phyloP scores from a whole-genome alignment of 2,888 invertebrate genomes.

The Altica lythri region DNA sequence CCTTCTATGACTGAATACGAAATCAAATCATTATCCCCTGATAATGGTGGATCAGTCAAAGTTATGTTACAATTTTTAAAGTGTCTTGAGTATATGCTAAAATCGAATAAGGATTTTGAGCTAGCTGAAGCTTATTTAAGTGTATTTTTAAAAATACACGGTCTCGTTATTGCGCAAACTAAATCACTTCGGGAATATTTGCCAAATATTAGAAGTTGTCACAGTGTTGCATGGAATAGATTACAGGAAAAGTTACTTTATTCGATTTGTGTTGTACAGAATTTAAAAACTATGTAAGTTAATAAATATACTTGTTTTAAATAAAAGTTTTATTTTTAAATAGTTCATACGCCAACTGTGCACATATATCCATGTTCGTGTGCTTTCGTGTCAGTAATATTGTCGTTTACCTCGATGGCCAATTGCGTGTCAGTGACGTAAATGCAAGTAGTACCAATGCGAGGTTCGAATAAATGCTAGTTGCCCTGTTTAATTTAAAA shows the following conservation, averaged over 20 bases:
- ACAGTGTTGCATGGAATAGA: conserved; percentile 67
- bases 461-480: no score
- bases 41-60: conserved; percentile 73
- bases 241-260: conserved; percentile 74
- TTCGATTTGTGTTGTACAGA: conserved; percentile 75
- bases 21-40: conserved; percentile 77
- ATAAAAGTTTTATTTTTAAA: no score
- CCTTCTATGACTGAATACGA: conserved; percentile 89
- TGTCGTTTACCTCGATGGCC: no score
- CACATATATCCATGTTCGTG: no score
- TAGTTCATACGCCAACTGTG: no score
- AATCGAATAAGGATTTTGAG: conserved; percentile 83
- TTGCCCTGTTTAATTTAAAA: no score
- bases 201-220: conserved; percentile 63
- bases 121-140: conserved; percentile 87
- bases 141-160: conserved; percentile 83
- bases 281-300: conserved; percentile 65
- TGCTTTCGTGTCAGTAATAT: no score
- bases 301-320: no score
- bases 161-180: conserved; percentile 63
- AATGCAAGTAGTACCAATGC: no score
- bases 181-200: conserved; percentile 63
- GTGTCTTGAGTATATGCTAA: conserved; percentile 72
- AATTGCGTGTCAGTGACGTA: no score
- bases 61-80: conserved; percentile 80